Evolutionary conservation across 2,113 vertebrate species (phyloP), one percentile per base, ranked within the genome.

Genomic region (Heterocephalus glaber): DNA sequence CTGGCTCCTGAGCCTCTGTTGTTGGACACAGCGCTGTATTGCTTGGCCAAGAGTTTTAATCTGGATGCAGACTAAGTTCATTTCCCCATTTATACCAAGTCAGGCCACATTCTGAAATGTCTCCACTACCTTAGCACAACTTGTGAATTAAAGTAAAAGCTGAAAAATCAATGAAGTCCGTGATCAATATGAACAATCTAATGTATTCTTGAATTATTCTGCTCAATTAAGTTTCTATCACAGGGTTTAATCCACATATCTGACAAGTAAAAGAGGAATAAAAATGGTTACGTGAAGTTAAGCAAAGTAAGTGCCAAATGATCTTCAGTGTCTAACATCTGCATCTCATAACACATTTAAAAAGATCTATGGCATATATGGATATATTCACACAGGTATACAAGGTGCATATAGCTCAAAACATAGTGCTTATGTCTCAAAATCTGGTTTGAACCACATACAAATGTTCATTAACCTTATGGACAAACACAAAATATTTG

Each of bases 151-250:
- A 97, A 96, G 91, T 44, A n/a, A 96, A 97, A 98, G 86, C 61
- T 93, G 92, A 95, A 49, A 98, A 99, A 99, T 98, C 98, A 96
- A 98, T 98, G 96, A 98, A 97, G 98, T 96, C 47, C 95, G 86
- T 98, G 98, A 98, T 99, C 98, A 98, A 98, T 98, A 98, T 95
- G 97, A 98, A 97, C 97, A 95, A 91, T 94, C 96, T 99, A 98
- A 98, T 98, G 97, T 96, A 97, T 98, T 99, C 98, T 98, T 98
- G 96, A 98, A 98, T 97, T 97, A 98, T 98, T 98, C 97, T 96
- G 93, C 97, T 95, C 98, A 99, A 98, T 99, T 99, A 98, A 98
- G 98, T 98, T 98, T 98, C 97, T 98, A 98, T 98, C 97, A 96
- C 95, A 96, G 96, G 96, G 95, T 96, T 72, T 99, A 98, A 98